Base-by-base conservation (phyloP, 2,797 vertebrate species). In the Tapera naevia region DNA sequence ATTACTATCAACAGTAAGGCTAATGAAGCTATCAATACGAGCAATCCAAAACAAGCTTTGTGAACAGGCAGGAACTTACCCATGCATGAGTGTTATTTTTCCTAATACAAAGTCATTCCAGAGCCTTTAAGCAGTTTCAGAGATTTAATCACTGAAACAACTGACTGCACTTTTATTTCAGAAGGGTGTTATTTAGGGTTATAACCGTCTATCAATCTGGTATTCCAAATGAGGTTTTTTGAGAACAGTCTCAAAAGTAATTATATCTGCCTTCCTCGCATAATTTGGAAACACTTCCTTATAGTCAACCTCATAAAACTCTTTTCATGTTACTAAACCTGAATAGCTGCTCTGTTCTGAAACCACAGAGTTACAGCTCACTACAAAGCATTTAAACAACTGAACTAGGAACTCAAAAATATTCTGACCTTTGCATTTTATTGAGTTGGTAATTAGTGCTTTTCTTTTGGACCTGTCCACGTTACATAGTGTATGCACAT, bases 261-360 rank as follows among this genome's bases (percentile, higher is more conserved):
- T 88, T 90, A 75, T 46, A 66, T 54, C 70, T 32, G 67, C 73
- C 80, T 96, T 92, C 60, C 91, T 90, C 89, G 45, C 48, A 39
- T 76, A 89, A 80, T 86, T 80, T 95, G 88, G 94, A 92, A 93
- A 76, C 53, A 60, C 16, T 88, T 93, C 73, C 89, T 91, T 65
- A 70, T 64, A 80, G 41, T 60, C 60, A 75, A 35, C 57, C 69
- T 91, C 81, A 27, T 92, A 89, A 95, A 93, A 81, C 62, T 39
- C 80, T 89, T 86, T 72, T 93, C 51, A 86, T 73, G 73, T 92
- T 88, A 56, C 76, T 64, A 45, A 88, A 70, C 70, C 66, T 91
- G 89, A 90, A 82, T 81, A 86, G 87, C 60, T 89, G 70, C 87
- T 92, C 89, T 89, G 75, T 95, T 89, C 69, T 79, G 65, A 79